These are phyloP conservation scores for Augiades crinisus DNA, from an alignment of 2,888 invertebrate genomes.

Conservation along the genomic window DNA sequence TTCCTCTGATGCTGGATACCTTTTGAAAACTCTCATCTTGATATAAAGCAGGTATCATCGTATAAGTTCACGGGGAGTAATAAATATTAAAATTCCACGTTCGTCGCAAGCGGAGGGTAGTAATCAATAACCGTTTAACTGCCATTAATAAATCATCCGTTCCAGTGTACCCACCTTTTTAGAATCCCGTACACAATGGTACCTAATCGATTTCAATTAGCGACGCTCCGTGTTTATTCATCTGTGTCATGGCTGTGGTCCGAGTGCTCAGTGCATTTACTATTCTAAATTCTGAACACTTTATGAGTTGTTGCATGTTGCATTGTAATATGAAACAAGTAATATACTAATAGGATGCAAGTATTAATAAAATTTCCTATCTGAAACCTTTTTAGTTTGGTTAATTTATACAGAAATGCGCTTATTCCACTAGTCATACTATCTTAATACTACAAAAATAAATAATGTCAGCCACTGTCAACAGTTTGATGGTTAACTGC, in stretches of 20 bases:
- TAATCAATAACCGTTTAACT: conserved; percentile 19
- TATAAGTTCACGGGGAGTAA: background rate
- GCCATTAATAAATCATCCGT: conserved; percentile 15
- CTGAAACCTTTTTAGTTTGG: no score
- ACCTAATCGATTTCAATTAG: conserved; percentile 16
- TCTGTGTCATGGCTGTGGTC: background rate
- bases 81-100: conserved; percentile 12
- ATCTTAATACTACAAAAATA: no score
- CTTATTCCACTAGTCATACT: no score
- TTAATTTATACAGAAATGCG: no score
- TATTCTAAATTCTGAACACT: background rate
- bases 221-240: conserved; percentile 7
- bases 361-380: no score
- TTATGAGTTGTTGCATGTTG: background rate
- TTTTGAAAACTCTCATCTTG: no score
- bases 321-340: background rate
- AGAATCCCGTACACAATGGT: conserved; percentile 11
- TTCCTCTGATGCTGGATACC: no score
- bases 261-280: background rate
- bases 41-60: background rate
- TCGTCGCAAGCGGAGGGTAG: background rate
- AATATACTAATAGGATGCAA: no score
- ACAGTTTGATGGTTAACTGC: no score
- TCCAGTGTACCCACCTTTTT: conserved; percentile 9
- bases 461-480: no score